These are phyloP conservation scores for Ganaspis sp. DNA, from an alignment of 1,140 invertebrate species.

Conservation along the genomic window DNA sequence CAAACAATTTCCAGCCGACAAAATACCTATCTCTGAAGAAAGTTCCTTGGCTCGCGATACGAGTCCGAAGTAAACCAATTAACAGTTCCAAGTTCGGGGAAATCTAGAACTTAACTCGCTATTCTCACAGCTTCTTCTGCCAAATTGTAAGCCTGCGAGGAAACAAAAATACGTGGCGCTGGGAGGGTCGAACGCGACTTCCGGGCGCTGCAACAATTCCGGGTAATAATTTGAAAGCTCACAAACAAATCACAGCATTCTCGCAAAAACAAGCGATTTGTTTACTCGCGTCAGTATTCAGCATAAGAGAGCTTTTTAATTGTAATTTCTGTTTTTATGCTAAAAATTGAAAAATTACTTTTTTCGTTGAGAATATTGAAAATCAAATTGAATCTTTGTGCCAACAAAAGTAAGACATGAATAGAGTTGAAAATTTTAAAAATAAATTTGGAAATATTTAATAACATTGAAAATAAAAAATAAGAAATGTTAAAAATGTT, in stretches of 20 bases:
- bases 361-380: too few species aligned
- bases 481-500: too few species aligned
- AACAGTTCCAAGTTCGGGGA: conserved; percentile 58
- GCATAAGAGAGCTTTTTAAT: not conserved
- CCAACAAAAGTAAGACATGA: too few species aligned
- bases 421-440: too few species aligned
- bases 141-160: conserved; percentile 55
- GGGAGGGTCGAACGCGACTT: conserved; percentile 45
- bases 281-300: conserved; percentile 54
- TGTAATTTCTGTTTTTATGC: not conserved
- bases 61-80: conserved; percentile 65
- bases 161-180: conserved; percentile 55
- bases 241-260: conserved; percentile 59
- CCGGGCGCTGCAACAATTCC: conserved; percentile 47
- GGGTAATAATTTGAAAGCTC: conserved; percentile 56
- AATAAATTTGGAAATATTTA: too few species aligned
- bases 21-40: conserved; percentile 50
- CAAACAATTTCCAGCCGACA: conserved; percentile 52
- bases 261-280: conserved; percentile 62
- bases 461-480: too few species aligned
- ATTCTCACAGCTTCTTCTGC: conserved; percentile 54
- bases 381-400: too few species aligned
- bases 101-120: conserved; percentile 61
- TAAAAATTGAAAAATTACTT: conserved; percentile 31
- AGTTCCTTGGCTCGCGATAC: conserved; percentile 61